Conservation (phyloP, 2,797 vertebrate genomes). For the Discoglossus pictus region DNA sequence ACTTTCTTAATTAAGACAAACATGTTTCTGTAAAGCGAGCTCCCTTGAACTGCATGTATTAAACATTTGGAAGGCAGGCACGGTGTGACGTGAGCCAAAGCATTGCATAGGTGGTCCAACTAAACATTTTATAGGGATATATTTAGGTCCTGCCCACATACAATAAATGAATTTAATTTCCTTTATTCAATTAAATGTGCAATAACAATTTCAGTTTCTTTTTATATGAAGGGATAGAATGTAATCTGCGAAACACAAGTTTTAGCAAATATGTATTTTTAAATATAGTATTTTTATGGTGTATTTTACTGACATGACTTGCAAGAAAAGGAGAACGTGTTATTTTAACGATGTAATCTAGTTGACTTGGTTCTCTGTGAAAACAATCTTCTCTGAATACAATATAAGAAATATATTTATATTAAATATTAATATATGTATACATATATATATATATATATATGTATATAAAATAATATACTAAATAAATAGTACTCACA, state of each 20-base stretch:
- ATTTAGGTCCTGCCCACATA: conserved; percentile 68
- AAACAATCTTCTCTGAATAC: conserved; percentile 20
- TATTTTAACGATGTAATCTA: conserved; percentile 25
- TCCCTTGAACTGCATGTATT: conserved; percentile 72
- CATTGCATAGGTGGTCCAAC: conserved; percentile 70
- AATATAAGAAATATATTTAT: too few species aligned
- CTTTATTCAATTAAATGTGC: conserved; percentile 74
- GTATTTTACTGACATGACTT: not conserved
- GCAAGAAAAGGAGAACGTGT: conserved; percentile 19
- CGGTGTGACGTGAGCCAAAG: conserved; percentile 64
- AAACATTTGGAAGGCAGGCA: conserved; percentile 71
- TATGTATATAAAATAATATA: too few species aligned
- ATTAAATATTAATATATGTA: too few species aligned
- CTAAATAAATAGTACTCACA: too few species aligned
- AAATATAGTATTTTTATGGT: not conserved
- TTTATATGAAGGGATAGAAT: conserved; percentile 69
- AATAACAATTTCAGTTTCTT: conserved; percentile 67
- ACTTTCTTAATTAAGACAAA: conserved; percentile 86
- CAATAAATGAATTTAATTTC: conserved; percentile 69
- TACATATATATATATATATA: too few species aligned
- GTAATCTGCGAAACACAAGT: conserved; percentile 68
- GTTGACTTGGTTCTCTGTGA: conserved; percentile 10
- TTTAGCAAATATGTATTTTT: conserved; percentile 65
- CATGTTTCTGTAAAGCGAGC: conserved; percentile 78
- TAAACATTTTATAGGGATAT: conserved; percentile 70